Evolutionary conservation across 2,797 vertebrate species (phyloP).

Genomic region (Heteromormyrus szaboi): DNA sequence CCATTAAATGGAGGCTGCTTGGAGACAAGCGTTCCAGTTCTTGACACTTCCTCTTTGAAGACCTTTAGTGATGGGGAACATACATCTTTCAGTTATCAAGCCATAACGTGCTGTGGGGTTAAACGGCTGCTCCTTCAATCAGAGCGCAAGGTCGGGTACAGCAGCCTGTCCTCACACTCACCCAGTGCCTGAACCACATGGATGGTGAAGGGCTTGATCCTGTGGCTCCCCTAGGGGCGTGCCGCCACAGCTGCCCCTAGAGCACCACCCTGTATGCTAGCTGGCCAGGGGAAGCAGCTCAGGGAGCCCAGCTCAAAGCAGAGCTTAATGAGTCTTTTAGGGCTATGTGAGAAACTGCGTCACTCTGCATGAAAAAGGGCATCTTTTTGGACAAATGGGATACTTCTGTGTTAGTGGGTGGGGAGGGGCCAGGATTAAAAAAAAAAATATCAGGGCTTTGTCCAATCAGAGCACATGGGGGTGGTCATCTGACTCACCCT

Average conservation of each 20-base stretch:
- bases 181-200: background rate
- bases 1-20: slow-evolving; percentile 37
- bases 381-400: background rate
- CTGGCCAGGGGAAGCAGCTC: background rate
- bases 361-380: background rate
- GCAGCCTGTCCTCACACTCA: background rate
- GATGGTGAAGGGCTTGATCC: background rate
- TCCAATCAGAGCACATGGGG: background rate
- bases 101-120: background rate
- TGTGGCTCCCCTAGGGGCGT: background rate
- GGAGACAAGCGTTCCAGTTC: slow-evolving; percentile 26
- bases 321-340: background rate
- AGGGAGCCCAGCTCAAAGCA: background rate
- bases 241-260: background rate
- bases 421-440: background rate
- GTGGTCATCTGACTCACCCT: background rate
- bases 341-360: background rate
- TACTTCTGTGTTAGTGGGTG: background rate
- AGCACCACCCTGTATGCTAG: background rate
- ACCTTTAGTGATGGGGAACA: background rate
- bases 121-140: background rate
- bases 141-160: background rate
- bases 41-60: slow-evolving; percentile 13
- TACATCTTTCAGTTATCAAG: background rate
- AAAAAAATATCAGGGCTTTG: background rate